Conservation (phyloP, 53 echinoderm and acorn worm species). For the Luidia sarsii region DNA sequence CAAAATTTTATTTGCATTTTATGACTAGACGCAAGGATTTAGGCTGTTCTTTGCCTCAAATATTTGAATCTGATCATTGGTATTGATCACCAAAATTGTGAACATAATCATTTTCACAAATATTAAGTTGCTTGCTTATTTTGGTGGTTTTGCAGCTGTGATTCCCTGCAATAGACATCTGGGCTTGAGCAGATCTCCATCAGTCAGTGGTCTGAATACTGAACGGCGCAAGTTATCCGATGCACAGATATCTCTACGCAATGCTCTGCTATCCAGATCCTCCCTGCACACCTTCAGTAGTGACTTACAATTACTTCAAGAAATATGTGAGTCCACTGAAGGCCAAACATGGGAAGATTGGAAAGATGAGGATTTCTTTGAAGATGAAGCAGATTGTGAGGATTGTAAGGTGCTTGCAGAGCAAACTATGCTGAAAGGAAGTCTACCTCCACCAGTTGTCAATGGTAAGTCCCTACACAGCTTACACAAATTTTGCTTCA, state of each 20-base stretch:
- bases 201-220: conserved; percentile 4
- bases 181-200: conserved; percentile 25
- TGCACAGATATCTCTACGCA: conserved; percentile 16
- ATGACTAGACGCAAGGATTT: no score
- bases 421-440: conserved; percentile 64
- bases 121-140: no score
- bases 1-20: no score
- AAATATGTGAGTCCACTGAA: background rate
- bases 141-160: no score
- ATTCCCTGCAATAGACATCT: conserved; percentile 36
- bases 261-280: conserved; percentile 20
- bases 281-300: conserved; percentile 20
- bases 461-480: conserved; percentile 57
- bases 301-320: conserved; percentile 15
- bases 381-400: conserved; percentile 70
- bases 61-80: background rate
- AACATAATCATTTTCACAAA: no score
- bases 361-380: conserved; percentile 90
- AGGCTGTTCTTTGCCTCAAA: no score
- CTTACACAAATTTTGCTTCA: background rate
- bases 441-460: conserved; percentile 77
- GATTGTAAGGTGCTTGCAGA: conserved; percentile 71
- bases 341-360: conserved; percentile 86
- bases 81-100: background rate
- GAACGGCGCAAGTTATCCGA: conserved; percentile 16